Conservation (phyloP, 2,797 vertebrate species). For the Gymnoscopelus braueri region DNA sequence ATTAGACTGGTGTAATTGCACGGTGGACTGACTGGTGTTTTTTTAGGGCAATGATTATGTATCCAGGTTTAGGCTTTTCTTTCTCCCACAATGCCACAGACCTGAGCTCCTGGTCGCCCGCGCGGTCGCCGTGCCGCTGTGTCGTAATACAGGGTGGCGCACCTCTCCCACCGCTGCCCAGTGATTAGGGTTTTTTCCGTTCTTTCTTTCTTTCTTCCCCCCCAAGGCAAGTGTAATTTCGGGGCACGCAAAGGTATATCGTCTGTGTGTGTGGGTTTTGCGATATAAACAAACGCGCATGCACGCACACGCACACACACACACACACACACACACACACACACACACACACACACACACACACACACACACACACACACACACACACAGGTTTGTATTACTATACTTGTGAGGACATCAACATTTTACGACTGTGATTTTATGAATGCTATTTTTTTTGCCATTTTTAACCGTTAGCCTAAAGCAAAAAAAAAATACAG, state of each 20-base stretch:
- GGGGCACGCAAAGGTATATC: conserved; percentile 32
- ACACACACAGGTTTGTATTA: too few species aligned
- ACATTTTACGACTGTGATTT: too few species aligned
- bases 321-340: too few species aligned
- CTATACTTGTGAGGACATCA: too few species aligned
- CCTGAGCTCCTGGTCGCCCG: conserved; percentile 44
- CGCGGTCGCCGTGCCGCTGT: conserved; percentile 42
- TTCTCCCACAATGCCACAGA: conserved; percentile 59
- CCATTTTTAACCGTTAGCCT: too few species aligned
- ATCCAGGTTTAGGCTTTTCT: conserved; percentile 56
- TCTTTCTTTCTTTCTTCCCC: neutral
- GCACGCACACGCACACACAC: too few species aligned
- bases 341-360: too few species aligned
- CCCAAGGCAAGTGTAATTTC: conserved; percentile 10
- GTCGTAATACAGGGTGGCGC: conserved; percentile 56
- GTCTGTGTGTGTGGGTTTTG: conserved; percentile 19
- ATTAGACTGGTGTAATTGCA: conserved; percentile 61
- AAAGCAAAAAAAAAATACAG: too few species aligned
- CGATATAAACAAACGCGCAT: too few species aligned
- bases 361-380: too few species aligned
- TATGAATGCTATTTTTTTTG: too few species aligned
- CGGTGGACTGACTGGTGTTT: conserved; percentile 46
- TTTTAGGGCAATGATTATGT: conserved; percentile 61
- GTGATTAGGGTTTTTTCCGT: conserved; percentile 29
- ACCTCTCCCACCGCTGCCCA: conserved; percentile 36